Conservation (phyloP, 2,113 vertebrate species). For the Hassar affinis region DNA sequence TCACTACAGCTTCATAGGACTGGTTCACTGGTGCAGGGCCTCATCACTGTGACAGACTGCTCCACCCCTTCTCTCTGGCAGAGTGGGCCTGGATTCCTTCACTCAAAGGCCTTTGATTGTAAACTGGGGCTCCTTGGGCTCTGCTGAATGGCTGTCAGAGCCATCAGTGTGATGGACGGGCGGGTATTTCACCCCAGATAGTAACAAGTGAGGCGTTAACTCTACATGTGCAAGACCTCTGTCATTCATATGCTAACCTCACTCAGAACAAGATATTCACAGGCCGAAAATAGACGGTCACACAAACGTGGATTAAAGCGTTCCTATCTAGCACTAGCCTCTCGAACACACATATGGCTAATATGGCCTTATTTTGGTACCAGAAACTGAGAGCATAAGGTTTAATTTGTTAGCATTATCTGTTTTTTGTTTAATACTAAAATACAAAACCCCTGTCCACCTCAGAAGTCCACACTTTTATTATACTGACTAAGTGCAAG, state of each 20-base stretch:
- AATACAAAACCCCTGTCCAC: not conserved
- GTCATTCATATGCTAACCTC: constrained; percentile 67
- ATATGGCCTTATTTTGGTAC: not conserved
- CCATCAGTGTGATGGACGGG: constrained; percentile 68
- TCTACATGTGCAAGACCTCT: constrained; percentile 67
- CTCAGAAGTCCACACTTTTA: not conserved
- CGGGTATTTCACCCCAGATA: constrained; percentile 67
- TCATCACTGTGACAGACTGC: constrained; percentile 49
- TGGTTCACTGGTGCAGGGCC: constrained; percentile 38
- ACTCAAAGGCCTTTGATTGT: constrained; percentile 71
- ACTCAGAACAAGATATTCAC: constrained; percentile 65
- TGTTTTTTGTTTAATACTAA: not conserved
- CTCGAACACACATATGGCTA: constrained; percentile 18
- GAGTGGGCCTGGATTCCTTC: constrained; percentile 68
- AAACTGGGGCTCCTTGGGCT: constrained; percentile 66
- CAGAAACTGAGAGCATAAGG: not conserved
- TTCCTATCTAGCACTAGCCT: constrained; percentile 6
- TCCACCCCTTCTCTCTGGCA: constrained; percentile 63
- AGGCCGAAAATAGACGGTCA: constrained; percentile 37
- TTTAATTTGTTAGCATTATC: not conserved
- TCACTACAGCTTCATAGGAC: constrained; percentile 18
- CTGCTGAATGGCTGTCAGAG: constrained; percentile 71
- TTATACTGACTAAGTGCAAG: not conserved
- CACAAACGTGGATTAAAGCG: constrained; percentile 38
- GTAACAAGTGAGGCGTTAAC: constrained; percentile 67